Conservation (phyloP, 2,113 vertebrate species). For the Elephas maximus region DNA sequence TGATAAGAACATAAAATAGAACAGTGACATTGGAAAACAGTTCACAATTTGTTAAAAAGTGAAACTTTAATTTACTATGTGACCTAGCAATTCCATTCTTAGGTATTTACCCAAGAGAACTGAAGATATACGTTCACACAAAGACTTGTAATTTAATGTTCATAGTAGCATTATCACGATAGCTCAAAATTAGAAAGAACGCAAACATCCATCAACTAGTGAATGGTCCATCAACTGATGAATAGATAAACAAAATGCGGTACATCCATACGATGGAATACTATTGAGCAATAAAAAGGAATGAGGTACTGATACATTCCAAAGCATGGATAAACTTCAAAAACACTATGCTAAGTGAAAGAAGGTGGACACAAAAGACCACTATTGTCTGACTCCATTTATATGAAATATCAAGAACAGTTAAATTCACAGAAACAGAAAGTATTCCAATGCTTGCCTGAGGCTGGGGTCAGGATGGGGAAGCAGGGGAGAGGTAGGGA, state of each 20-base stretch:
- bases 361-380: neutral
- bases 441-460: neutral
- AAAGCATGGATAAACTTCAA: neutral
- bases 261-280: neutral
- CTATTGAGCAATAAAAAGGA: neutral
- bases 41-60: neutral
- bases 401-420: neutral
- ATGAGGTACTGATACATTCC: neutral
- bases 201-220: neutral
- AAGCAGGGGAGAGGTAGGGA: neutral
- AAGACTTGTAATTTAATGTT: neutral
- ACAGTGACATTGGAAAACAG: neutral
- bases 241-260: neutral
- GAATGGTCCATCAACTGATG: neutral
- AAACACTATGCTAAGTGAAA: neutral
- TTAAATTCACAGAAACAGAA: neutral
- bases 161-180: neutral
- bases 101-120: neutral
- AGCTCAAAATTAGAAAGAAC: neutral
- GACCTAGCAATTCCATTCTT: neutral
- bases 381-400: neutral
- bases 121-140: neutral
- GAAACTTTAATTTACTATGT: neutral
- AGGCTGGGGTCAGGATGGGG: neutral
- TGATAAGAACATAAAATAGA: neutral